phyloP scores from a whole-genome alignment of 2,797 vertebrate species.

The Champsocephalus gunnari region DNA sequence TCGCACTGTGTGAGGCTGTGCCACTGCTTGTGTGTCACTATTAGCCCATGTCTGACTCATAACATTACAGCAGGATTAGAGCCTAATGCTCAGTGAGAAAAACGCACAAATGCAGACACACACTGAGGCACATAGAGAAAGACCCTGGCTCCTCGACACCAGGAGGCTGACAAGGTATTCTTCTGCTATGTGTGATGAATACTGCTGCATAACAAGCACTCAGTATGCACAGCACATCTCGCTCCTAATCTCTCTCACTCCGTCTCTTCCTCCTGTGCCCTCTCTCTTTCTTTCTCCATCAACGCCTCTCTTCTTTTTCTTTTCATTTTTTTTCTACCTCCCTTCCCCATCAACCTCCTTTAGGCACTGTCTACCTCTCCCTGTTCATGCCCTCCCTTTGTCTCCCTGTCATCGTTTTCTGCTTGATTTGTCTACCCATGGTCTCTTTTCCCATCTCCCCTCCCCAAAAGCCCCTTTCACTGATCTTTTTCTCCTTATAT shows the following conservation, averaged over 20 bases:
- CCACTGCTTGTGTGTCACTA: slow-evolving; percentile 52
- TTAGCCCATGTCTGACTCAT: slow-evolving; percentile 60
- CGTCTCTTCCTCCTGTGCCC: slow-evolving; percentile 48
- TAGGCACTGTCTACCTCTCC: slow-evolving; percentile 10
- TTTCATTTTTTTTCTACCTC: background rate
- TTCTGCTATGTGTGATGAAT: slow-evolving; percentile 55
- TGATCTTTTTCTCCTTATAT: background rate
- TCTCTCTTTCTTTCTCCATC: slow-evolving; percentile 34
- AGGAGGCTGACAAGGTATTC: slow-evolving; percentile 66
- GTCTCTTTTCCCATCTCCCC: slow-evolving; percentile 11
- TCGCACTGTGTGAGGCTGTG: slow-evolving; percentile 22
- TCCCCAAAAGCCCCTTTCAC: slow-evolving; percentile 10
- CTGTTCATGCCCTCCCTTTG: slow-evolving; percentile 2
- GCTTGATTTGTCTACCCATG: slow-evolving; percentile 10
- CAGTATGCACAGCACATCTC: slow-evolving; percentile 70
- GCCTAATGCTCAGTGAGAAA: slow-evolving; percentile 45
- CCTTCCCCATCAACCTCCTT: slow-evolving; percentile 12
- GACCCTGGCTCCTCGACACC: slow-evolving; percentile 48
- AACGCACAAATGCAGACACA: slow-evolving; percentile 38
- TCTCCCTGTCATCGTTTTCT: slow-evolving; percentile 15
- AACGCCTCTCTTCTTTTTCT: slow-evolving; percentile 14
- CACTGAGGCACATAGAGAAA: slow-evolving; percentile 40
- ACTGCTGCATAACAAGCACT: slow-evolving; percentile 70
- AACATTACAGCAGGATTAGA: slow-evolving; percentile 65
- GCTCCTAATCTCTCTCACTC: slow-evolving; percentile 59